Percentiles rank a stretch among this genome's conserved stretches.
These are phyloP conservation scores for Neosilurus hyrtlii DNA, from an alignment of 2,797 vertebrate genomes.

Conservation along the genomic window DNA sequence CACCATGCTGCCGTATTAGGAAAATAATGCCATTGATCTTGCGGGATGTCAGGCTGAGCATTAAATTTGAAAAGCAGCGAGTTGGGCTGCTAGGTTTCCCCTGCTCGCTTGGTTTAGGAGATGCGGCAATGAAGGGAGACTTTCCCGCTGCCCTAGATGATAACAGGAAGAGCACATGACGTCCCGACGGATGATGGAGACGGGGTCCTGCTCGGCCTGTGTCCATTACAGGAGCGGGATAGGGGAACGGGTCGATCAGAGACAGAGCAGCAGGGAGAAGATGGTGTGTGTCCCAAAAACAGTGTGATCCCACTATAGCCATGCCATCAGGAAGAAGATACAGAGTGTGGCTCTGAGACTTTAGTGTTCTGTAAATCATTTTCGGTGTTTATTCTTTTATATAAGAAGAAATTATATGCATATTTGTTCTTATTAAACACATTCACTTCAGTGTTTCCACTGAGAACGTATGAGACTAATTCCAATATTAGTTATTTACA, in stretches of 20 bases:
- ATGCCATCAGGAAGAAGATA: background rate
- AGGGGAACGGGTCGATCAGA: conserved; percentile 42
- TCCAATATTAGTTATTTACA: background rate
- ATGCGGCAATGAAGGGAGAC: conserved; percentile 45
- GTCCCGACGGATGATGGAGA: conserved; percentile 60
- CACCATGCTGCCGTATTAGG: conserved; percentile 73
- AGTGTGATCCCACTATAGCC: conserved; percentile 17
- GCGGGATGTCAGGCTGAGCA: conserved; percentile 66
- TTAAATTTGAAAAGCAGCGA: conserved; percentile 75
- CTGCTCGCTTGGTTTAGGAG: conserved; percentile 51
- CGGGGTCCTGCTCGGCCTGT: conserved; percentile 48
- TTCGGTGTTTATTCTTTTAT: background rate
- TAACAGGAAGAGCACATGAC: conserved; percentile 69
- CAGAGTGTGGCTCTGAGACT: background rate
- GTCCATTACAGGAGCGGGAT: conserved; percentile 36
- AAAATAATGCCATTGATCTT: conserved; percentile 80
- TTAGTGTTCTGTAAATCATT: background rate
- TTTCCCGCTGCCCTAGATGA: conserved; percentile 71
- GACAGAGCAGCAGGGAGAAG: conserved; percentile 20
- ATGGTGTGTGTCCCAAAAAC: conserved; percentile 22
- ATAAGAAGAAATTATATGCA: background rate
- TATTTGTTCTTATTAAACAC: background rate
- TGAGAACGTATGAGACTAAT: background rate
- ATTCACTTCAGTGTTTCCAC: background rate
- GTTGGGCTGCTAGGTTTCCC: conserved; percentile 70